Conservation (phyloP, 2,888 invertebrate species). For the Calameuta pallipes region DNA sequence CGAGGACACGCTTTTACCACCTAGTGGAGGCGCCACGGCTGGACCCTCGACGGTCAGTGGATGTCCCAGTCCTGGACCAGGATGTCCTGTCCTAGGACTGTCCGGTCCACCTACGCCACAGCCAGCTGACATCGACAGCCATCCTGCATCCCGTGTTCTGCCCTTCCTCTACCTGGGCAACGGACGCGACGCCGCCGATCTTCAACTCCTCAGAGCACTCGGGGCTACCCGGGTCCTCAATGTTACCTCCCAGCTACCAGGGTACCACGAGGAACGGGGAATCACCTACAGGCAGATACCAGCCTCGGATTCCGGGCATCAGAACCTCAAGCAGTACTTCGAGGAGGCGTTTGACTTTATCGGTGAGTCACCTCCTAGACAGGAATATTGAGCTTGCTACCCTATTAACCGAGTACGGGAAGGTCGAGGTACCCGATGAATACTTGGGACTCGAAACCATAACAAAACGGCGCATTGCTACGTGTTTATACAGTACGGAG, state of each 20-base stretch:
- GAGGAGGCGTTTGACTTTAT: constrained; percentile 88
- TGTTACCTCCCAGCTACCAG: constrained; percentile 82
- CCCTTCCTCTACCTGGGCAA: constrained; percentile 87
- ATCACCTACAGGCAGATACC: constrained; percentile 82
- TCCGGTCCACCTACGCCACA: constrained; percentile 54
- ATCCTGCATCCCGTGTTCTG: constrained; percentile 82
- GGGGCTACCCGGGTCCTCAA: constrained; percentile 84
- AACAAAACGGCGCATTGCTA: background rate
- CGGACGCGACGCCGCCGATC: constrained; percentile 82
- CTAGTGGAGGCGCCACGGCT: constrained; percentile 49
- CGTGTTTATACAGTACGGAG: background rate
- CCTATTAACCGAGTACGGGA: background rate
- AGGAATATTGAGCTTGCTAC: background rate
- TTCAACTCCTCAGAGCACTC: constrained; percentile 73
- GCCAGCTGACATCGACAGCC: constrained; percentile 76
- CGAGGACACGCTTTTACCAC: constrained; percentile 74
- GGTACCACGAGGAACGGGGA: constrained; percentile 75
- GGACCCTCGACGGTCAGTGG: constrained; percentile 63
- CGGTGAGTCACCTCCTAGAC: constrained; percentile 70
- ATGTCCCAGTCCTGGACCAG: constrained; percentile 64
- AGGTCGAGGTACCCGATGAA: background rate
- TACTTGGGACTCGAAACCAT: background rate
- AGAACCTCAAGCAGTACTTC: constrained; percentile 90
- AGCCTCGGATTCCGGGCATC: constrained; percentile 84
- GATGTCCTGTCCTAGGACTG: constrained; percentile 55